Evolutionary conservation across 1,140 invertebrate genomes (phyloP).

Genomic region (Nixonia krombeini): DNA sequence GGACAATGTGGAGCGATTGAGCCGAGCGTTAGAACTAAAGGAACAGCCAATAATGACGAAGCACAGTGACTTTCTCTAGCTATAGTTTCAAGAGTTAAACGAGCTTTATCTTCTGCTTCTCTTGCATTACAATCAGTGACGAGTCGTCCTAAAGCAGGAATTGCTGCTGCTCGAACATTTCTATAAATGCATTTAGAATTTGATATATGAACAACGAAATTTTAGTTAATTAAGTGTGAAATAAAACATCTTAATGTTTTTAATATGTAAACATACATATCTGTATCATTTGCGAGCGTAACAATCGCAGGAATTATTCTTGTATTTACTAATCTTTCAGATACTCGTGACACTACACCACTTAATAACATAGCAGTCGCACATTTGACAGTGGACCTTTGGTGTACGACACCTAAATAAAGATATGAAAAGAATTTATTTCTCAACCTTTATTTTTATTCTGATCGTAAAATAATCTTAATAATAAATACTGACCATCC

Average conservation of each 20-base stretch:
- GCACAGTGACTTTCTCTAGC: conserved; percentile 62
- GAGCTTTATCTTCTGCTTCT: conserved; percentile 79
- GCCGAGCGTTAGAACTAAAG: conserved; percentile 72
- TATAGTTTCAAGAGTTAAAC: conserved; percentile 80
- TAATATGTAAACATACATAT: conserved; percentile 73
- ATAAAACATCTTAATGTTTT: not conserved
- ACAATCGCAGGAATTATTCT: conserved; percentile 80
- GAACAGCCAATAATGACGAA: conserved; percentile 62
- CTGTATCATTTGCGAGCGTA: conserved; percentile 79
- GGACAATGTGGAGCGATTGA: conserved; percentile 71
- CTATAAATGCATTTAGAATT: conserved; percentile 64
- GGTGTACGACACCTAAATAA: conserved; percentile 77
- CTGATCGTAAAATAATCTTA: no score
- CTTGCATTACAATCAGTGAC: conserved; percentile 74
- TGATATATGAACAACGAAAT: conserved; percentile 1
- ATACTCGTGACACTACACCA: conserved; percentile 73
- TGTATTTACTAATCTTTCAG: conserved; percentile 74
- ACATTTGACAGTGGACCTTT: conserved; percentile 74
- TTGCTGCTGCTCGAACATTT: conserved; percentile 76
- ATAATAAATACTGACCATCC: conserved; percentile 72
- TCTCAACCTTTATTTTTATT: not conserved
- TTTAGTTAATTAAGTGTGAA: conserved; percentile 3
- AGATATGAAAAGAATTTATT: no score
- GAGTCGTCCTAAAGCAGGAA: conserved; percentile 77
- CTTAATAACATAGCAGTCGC: conserved; percentile 76